These are phyloP conservation scores for Steromphala cineraria DNA, from an alignment of 2,888 invertebrate species.

Conservation along the genomic window DNA sequence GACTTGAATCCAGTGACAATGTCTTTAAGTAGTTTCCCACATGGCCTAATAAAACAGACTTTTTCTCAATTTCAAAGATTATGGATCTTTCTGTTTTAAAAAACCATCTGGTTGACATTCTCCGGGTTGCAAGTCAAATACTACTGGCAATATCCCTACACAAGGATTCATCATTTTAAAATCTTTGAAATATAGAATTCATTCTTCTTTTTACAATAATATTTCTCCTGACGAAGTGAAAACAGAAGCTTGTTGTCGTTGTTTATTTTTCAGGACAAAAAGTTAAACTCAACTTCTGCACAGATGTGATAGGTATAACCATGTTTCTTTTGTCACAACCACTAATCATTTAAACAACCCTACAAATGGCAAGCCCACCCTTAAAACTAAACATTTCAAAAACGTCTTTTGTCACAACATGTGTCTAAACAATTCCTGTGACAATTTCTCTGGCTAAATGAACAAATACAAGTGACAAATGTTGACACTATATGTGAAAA, in stretches of 20 bases:
- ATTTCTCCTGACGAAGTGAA: background rate
- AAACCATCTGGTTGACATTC: background rate
- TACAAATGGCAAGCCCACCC: background rate
- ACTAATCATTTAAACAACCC: background rate
- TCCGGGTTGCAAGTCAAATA: background rate
- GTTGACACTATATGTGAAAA: too few relatives aligned
- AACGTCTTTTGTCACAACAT: conserved; percentile 10
- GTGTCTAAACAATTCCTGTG: background rate
- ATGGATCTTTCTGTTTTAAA: background rate
- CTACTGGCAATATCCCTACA: background rate
- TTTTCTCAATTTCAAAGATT: background rate
- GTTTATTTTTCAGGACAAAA: too few relatives aligned
- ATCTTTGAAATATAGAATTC: background rate
- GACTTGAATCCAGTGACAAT: background rate
- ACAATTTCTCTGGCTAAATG: background rate
- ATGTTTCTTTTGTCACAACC: background rate
- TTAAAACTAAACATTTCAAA: background rate
- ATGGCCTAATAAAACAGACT: conserved; percentile 2
- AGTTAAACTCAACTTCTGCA: too few relatives aligned
- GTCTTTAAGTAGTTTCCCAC: background rate
- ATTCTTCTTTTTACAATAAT: background rate
- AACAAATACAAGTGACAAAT: background rate
- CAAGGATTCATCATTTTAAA: background rate
- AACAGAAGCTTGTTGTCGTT: background rate
- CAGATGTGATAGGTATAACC: background rate